Evolutionary conservation across 1,140 invertebrate species (phyloP).

Genomic region (Cryptotermes secundus): DNA sequence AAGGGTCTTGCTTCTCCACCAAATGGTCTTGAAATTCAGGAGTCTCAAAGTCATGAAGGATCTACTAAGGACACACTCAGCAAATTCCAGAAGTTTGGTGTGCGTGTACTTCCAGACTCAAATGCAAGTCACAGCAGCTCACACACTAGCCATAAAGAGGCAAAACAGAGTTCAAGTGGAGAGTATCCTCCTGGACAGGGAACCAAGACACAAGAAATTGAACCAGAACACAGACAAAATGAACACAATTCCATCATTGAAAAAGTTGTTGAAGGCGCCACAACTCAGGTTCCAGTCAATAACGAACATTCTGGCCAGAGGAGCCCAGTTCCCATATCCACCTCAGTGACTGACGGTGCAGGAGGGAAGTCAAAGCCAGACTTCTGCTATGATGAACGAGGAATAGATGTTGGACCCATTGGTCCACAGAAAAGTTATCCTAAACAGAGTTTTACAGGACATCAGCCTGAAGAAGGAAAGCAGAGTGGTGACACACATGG

Average conservation of each 20-base stretch:
- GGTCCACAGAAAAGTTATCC: not conserved
- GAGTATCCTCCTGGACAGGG: not conserved
- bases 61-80: constrained; percentile 15
- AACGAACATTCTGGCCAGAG: not conserved
- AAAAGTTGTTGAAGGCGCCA: not conserved
- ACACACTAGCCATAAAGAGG: not conserved
- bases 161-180: not conserved
- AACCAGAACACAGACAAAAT: constrained; percentile 30
- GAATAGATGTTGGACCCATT: constrained; percentile 32
- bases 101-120: constrained; percentile 31
- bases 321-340: not conserved
- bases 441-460: not conserved
- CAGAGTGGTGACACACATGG: constrained; percentile 6
- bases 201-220: not conserved
- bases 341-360: not conserved
- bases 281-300: not conserved
- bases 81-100: constrained; percentile 33
- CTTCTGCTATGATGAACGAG: constrained; percentile 28
- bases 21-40: not conserved
- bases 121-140: not conserved
- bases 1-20: not conserved
- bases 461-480: not conserved
- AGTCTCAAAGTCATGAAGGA: not conserved
- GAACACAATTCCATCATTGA: constrained; percentile 33
- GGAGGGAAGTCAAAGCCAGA: not conserved